Evolutionary conservation across 2,888 invertebrate species (phyloP).

Genomic region (Caenorhabditis japonica): DNA sequence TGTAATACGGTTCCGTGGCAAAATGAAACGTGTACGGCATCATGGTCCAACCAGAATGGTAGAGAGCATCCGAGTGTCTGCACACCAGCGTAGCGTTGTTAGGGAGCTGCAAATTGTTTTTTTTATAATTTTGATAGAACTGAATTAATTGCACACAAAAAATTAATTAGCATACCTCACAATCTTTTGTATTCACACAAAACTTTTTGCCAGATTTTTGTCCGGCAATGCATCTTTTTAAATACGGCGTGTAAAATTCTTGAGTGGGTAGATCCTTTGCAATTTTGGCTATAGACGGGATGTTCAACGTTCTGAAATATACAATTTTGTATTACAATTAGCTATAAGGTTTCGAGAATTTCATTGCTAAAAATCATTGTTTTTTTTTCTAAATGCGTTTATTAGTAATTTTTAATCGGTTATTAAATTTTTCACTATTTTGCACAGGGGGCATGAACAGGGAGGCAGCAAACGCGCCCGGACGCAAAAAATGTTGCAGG

Average conservation of each 20-base stretch:
- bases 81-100: conserved; percentile 28
- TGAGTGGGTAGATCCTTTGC: conserved; percentile 12
- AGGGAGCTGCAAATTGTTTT: conserved; percentile 18
- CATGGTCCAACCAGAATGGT: conserved; percentile 27
- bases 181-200: conserved; percentile 25
- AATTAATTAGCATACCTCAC: conserved; percentile 14
- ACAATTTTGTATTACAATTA: too few species aligned
- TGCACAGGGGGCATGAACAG: too few species aligned
- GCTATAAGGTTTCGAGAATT: too few species aligned
- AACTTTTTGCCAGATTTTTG: conserved; percentile 6
- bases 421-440: too few species aligned
- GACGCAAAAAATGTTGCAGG: too few species aligned
- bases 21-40: conserved; percentile 37
- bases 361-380: too few species aligned
- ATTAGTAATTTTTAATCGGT: too few species aligned
- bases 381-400: too few species aligned
- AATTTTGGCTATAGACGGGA: too few species aligned
- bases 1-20: conserved; percentile 35
- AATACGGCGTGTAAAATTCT: conserved; percentile 21
- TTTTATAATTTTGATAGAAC: not conserved
- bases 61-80: conserved; percentile 33
- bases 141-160: too few species aligned
- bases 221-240: conserved; percentile 14
- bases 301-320: too few species aligned
- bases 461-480: too few species aligned